Evolutionary conservation across 2,113 vertebrate genomes (phyloP).

Genomic region (Isurus oxyrinchus): DNA sequence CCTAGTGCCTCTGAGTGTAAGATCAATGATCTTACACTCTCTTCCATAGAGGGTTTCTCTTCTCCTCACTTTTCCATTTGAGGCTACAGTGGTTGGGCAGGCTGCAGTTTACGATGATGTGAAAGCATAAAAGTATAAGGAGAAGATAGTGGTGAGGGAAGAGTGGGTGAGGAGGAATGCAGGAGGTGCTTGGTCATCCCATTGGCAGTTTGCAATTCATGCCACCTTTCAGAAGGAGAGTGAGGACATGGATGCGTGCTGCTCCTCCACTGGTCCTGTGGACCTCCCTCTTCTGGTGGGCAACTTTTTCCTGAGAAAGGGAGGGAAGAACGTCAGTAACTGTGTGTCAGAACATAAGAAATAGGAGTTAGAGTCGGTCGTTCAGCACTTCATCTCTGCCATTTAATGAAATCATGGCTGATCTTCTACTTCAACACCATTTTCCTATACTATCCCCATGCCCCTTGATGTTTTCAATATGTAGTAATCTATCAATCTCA

Average conservation of each 20-base stretch:
- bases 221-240: not conserved
- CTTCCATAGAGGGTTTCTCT: not conserved
- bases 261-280: not conserved
- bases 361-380: too few species aligned
- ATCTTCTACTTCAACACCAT: too few species aligned
- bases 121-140: not conserved
- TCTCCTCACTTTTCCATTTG: not conserved
- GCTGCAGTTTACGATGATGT: not conserved
- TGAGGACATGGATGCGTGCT: not conserved
- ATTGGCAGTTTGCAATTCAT: not conserved
- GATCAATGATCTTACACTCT: not conserved
- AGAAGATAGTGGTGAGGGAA: not conserved
- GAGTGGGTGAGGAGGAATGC: not conserved
- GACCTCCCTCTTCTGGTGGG: not conserved
- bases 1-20: not conserved
- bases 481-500: too few species aligned
- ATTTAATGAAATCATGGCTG: too few species aligned
- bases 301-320: not conserved
- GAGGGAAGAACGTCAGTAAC: not conserved
- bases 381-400: too few species aligned
- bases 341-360: not conserved
- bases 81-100: not conserved
- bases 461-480: too few species aligned
- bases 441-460: too few species aligned
- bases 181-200: not conserved